Evolutionary conservation across 1,140 invertebrate genomes (phyloP), one percentile per base, ranked within the genome.

Genomic region (Copidosoma floridanum): DNA sequence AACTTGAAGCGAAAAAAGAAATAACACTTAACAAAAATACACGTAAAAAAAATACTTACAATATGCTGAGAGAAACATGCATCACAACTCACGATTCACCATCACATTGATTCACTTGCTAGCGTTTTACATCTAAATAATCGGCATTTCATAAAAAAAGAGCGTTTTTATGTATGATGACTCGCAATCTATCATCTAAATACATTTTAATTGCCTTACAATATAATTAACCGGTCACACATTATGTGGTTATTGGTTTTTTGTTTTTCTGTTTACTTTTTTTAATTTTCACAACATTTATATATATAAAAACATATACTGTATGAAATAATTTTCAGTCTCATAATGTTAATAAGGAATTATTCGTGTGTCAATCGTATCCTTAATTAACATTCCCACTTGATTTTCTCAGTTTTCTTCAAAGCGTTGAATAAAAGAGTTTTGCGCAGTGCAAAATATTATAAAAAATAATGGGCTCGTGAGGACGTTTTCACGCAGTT

Each of bases 1-100:
- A 57, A 38, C 65, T 67, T 65, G 51, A 57, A 65, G 66, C 65
- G 64, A 66, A 74, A 65, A 70, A 71, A 68, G 65, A 65, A 69
- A 57, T 70, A 48, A 71, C 65, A 61, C 38, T 41, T 58, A 68
- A 71, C 68, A 74, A 74, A 74, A 73, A 74, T 75, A 73, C 71
- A 66, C 56, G 63, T 72, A 74, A 47, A 71, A n/a, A 73, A 73
- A 75, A 74, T 75, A 75, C 67, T 75, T 63, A 69, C 68, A 57
- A 64, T 72, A 72, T 62, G 61, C 66, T 69, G 66, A 71, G n/a
- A n/a, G 66, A 70, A 71, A 71, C 65, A 64, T 63, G 68, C 57
- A 62, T 71, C 55, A 69, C 62, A 32, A 65, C 63, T 64, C 59
- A 65, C 68, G 38, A 63, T 29, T 61, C 52, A 7, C 21, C 18